These are phyloP conservation scores for Aegithalos caudatus DNA, from an alignment of 2,113 vertebrate species.

Conservation along the genomic window DNA sequence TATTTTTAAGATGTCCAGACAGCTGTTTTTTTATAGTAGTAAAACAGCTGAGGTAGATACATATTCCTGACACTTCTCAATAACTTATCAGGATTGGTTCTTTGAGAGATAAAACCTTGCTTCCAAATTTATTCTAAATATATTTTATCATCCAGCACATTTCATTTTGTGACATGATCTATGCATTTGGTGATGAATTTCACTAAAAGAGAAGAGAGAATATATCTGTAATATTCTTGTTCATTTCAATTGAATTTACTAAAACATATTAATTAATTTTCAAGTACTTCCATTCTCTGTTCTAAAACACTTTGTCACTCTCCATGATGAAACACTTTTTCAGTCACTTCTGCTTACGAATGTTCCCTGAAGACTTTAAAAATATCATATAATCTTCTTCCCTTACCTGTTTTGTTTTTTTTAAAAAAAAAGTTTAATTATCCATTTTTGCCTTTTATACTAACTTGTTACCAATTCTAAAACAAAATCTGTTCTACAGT, in stretches of 20 bases:
- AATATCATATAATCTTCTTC: not conserved
- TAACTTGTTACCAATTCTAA: not conserved
- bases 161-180: not conserved
- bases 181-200: not conserved
- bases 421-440: not conserved
- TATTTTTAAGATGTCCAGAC: not conserved
- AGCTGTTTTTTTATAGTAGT: not conserved
- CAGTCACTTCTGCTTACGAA: not conserved
- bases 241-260: not conserved
- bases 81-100: not conserved
- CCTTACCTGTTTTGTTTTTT: rapidly evolving
- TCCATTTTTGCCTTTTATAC: not conserved
- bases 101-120: not conserved
- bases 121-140: not conserved
- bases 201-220: not conserved
- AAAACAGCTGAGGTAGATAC: not conserved
- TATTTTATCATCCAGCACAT: not conserved
- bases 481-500: not conserved
- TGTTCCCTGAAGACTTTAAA: not conserved
- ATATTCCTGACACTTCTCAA: not conserved
- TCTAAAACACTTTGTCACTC: not conserved
- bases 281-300: not conserved
- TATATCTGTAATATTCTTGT: not conserved
- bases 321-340: not conserved
- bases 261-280: not conserved